phyloP scores from a whole-genome alignment of 1,140 invertebrate genomes.

The Helicoverpa zea region DNA sequence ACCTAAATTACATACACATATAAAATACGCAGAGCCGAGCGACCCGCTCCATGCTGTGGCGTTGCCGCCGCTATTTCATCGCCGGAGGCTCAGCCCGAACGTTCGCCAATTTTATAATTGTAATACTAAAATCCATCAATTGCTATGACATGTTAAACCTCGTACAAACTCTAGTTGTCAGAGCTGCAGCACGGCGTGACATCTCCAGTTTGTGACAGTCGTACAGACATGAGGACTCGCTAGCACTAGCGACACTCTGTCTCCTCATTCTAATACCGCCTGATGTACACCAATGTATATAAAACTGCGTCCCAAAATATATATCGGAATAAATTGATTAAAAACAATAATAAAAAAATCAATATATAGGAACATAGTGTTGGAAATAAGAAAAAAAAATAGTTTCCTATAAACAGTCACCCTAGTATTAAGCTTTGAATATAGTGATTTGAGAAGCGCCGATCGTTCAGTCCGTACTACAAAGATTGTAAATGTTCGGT shows the following conservation, averaged over 20 bases:
- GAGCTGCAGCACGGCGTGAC: slow-evolving; percentile 13
- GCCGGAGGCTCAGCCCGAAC: neutral
- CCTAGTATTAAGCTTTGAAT: slow-evolving; percentile 42
- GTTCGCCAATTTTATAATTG: slow-evolving; percentile 35
- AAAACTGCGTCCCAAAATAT: slow-evolving; percentile 56
- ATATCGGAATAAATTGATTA: slow-evolving; percentile 60
- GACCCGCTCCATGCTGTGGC: neutral
- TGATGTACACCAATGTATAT: slow-evolving; percentile 41
- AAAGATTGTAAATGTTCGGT: neutral
- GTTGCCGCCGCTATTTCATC: neutral
- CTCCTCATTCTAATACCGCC: slow-evolving; percentile 9
- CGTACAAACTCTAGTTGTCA: slow-evolving; percentile 53
- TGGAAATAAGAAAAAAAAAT: slow-evolving; percentile 57
- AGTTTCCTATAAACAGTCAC: slow-evolving; percentile 48
- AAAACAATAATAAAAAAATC: slow-evolving; percentile 63
- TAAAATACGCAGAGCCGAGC: slow-evolving; percentile 33
- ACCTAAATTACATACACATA: slow-evolving; percentile 59
- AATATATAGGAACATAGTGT: slow-evolving; percentile 68
- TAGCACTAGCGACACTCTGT: neutral
- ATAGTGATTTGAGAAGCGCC: slow-evolving; percentile 29
- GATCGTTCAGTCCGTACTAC: slow-evolving; percentile 1
- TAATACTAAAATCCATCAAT: slow-evolving; percentile 55
- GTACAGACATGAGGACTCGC: slow-evolving; percentile 3
- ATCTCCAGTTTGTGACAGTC: slow-evolving; percentile 8
- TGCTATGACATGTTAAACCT: slow-evolving; percentile 54